Evolutionary conservation across 2,797 vertebrate species (phyloP), one percentile per base, ranked within the genome.

Genomic region (Meda fulgida): DNA sequence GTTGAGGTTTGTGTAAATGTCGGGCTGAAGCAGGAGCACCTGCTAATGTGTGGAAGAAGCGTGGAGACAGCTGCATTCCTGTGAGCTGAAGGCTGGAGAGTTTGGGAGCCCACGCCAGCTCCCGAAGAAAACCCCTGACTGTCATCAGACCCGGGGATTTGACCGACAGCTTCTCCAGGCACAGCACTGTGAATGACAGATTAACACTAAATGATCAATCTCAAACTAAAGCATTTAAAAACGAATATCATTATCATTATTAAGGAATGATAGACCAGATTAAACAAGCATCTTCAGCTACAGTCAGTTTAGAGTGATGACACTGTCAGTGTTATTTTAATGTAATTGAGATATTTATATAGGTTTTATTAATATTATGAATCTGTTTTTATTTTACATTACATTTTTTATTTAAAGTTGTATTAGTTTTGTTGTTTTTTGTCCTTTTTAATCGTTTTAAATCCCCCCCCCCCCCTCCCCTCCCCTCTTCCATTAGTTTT

Each of bases 161-260:
- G 76, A 99, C 91, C 14, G 95, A 95, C 80, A 99, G 90, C 86
- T 95, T 95, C 88, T 97, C 93, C 85, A 99, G 92, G 51, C 92
- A 91, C 85, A 96, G 94, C 78, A 94, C 97, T 93, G 89, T 18
- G 51, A 84, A 70, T 51, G 46, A 83, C 3, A 73, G 10, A 80
- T 11, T 66, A 55, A 19, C 38, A 76, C 19, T 7, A 1, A 11
- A 60, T 72, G 3, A 84, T 63, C 31, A 55, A 43, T 23, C 21
- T 16, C 48, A 34, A 9, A 55, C 29, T 29, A 8, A n/a, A n/a
- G 31, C 31, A 31, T 31, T n/a, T n/a, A n/a, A n/a, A n/a, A n/a
- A n/a, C n/a, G n/a, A n/a, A n/a, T n/a, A n/a, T n/a, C n/a, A n/a
- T n/a, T 23, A 51, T 13, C 13, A 31, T 53, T 71, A 14, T 34